Conservation (phyloP, 2,888 invertebrate genomes). For the Allacma fusca region DNA sequence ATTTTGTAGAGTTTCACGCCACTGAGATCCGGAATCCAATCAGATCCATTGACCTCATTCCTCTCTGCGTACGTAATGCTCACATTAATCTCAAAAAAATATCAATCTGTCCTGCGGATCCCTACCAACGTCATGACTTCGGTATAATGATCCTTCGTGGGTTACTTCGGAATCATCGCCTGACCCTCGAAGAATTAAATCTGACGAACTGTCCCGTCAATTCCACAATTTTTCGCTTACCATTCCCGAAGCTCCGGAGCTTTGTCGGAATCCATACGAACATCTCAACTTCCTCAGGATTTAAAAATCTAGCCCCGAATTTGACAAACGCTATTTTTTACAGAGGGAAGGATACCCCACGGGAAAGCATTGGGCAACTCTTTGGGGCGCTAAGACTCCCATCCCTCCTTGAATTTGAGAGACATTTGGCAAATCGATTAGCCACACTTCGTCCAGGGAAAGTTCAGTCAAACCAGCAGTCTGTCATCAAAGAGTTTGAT, state of each 20-base stretch:
- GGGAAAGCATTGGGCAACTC: not conserved
- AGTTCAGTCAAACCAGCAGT: not conserved
- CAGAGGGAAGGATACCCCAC: not conserved
- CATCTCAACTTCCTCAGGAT: not conserved
- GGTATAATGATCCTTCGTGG: slow-evolving; percentile 29
- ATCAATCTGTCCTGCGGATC: not conserved
- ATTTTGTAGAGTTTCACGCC: slow-evolving; percentile 17
- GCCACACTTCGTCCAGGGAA: not conserved
- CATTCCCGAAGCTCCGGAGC: not conserved
- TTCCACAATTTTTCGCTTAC: slow-evolving; percentile 3
- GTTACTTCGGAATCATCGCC: slow-evolving; percentile 20
- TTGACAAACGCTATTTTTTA: not conserved
- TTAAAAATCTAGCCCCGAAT: slow-evolving; percentile 15
- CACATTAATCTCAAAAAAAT: slow-evolving; percentile 25
- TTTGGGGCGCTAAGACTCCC: not conserved
- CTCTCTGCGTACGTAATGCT: slow-evolving; percentile 13
- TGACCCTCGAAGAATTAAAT: slow-evolving; percentile 16
- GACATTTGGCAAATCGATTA: not conserved
- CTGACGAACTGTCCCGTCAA: slow-evolving; percentile 25
- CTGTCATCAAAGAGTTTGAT: slow-evolving; percentile 26
- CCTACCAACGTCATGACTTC: slow-evolving; percentile 13
- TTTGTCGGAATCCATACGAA: not conserved
- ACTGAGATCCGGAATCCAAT: not conserved
- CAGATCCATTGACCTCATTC: slow-evolving; percentile 30
- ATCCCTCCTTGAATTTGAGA: not conserved